Percentiles rank a stretch among this genome's conserved stretches.
phyloP scores from a whole-genome alignment of 2,797 vertebrate species.

The Acanthurus lineatus region DNA sequence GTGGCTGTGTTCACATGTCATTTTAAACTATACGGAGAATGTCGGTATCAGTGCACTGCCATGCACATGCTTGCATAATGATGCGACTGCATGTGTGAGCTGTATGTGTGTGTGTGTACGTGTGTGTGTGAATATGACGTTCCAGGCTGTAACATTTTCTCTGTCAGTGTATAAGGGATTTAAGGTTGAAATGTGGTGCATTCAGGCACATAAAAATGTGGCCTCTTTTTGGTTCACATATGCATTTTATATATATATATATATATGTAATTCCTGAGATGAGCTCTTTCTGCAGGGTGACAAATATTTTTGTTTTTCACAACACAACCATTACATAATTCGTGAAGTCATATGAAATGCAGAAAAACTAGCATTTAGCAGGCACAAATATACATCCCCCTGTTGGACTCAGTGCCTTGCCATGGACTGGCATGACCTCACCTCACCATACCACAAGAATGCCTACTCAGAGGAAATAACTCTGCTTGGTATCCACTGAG shows the following conservation, averaged over 20 bases:
- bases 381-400: slow-evolving; percentile 46
- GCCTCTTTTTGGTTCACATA: too few species aligned
- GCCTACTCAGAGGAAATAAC: slow-evolving; percentile 61
- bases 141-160: too few species aligned
- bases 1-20: too few species aligned
- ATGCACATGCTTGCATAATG: too few species aligned
- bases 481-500: slow-evolving; percentile 49
- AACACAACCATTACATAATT: slow-evolving; percentile 30
- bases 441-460: slow-evolving; percentile 68
- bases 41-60: too few species aligned
- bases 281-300: slow-evolving; percentile 2
- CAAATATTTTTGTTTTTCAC: slow-evolving; percentile 52
- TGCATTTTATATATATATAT: background rate
- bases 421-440: slow-evolving; percentile 67
- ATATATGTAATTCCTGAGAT: background rate
- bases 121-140: too few species aligned
- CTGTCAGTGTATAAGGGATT: too few species aligned
- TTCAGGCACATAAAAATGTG: too few species aligned
- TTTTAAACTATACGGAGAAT: too few species aligned
- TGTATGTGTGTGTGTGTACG: too few species aligned
- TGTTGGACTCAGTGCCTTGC: slow-evolving; percentile 25
- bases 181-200: too few species aligned
- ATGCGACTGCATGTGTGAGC: too few species aligned
- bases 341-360: slow-evolving; percentile 52
- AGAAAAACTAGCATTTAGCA: slow-evolving; percentile 53